Conservation (phyloP, 1,140 invertebrate species). For the Zaprionus vittiger region DNA sequence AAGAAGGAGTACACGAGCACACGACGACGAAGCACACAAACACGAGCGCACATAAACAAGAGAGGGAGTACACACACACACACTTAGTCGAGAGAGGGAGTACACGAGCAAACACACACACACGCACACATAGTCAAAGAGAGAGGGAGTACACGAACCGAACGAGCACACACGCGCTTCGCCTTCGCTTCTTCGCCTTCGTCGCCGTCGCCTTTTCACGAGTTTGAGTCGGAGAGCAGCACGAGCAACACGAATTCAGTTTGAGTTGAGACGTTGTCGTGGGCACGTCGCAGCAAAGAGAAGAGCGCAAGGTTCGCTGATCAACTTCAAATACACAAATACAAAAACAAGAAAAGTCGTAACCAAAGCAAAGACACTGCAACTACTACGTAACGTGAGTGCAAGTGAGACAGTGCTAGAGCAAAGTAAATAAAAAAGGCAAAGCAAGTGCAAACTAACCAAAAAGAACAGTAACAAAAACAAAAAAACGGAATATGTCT, state of each 20-base stretch:
- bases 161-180: slow-evolving; percentile 27
- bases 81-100: background rate
- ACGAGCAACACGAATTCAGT: slow-evolving; percentile 67
- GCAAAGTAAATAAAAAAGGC: slow-evolving; percentile 21
- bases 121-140: background rate
- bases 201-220: slow-evolving; percentile 47
- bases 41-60: no score
- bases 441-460: slow-evolving; percentile 17
- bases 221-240: slow-evolving; percentile 78
- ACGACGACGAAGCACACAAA: background rate
- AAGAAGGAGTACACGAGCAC: slow-evolving; percentile 15
- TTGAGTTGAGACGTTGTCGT: slow-evolving; percentile 78
- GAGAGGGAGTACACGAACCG: slow-evolving; percentile 21
- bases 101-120: background rate
- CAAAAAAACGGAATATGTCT: slow-evolving; percentile 72
- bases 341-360: slow-evolving; percentile 38
- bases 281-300: slow-evolving; percentile 68
- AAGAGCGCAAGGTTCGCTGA: slow-evolving; percentile 46
- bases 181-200: background rate
- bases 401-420: slow-evolving; percentile 17
- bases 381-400: slow-evolving; percentile 5
- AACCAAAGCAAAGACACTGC: slow-evolving; percentile 35
- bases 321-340: slow-evolving; percentile 7
- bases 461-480: slow-evolving; percentile 21
- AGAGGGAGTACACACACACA: slow-evolving; percentile 18